phyloP scores from a whole-genome alignment of 1,140 invertebrate species.

The Galendromus occidentalis region DNA sequence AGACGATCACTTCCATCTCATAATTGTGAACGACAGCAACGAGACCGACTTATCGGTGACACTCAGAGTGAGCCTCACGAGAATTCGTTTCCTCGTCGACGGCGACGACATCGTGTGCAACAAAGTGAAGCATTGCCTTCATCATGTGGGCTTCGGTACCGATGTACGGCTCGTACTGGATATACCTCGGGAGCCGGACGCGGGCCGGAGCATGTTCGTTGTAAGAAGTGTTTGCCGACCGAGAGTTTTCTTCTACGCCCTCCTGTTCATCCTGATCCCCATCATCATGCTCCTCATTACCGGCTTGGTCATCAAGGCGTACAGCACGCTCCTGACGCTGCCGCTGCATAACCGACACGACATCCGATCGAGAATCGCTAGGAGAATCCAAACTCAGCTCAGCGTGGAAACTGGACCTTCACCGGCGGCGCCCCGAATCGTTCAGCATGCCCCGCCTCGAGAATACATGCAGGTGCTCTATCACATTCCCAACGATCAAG shows the following conservation, averaged over 20 bases:
- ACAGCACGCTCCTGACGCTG: not conserved
- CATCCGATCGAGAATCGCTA: not conserved
- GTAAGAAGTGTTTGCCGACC: not conserved
- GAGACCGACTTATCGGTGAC: not conserved
- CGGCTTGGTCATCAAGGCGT: not conserved
- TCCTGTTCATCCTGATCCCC: slow-evolving; percentile 8
- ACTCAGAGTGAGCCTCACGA: not conserved
- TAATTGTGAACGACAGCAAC: not conserved
- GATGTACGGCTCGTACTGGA: not conserved
- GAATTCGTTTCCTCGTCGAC: not conserved
- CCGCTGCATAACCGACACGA: not conserved
- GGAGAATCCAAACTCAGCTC: not conserved
- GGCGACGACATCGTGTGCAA: not conserved
- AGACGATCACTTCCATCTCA: not conserved
- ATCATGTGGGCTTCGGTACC: not conserved
- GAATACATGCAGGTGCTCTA: not conserved
- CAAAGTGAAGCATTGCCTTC: not conserved
- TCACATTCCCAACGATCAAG: not conserved
- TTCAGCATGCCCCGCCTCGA: not conserved
- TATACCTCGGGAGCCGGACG: not conserved
- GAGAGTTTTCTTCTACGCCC: not conserved
- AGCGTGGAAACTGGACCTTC: not conserved
- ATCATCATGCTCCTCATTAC: not conserved
- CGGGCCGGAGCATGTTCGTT: not conserved
- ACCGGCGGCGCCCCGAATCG: not conserved